phyloP scores from a whole-genome alignment of 2,113 vertebrate species.

The Myotis lucifugus region DNA sequence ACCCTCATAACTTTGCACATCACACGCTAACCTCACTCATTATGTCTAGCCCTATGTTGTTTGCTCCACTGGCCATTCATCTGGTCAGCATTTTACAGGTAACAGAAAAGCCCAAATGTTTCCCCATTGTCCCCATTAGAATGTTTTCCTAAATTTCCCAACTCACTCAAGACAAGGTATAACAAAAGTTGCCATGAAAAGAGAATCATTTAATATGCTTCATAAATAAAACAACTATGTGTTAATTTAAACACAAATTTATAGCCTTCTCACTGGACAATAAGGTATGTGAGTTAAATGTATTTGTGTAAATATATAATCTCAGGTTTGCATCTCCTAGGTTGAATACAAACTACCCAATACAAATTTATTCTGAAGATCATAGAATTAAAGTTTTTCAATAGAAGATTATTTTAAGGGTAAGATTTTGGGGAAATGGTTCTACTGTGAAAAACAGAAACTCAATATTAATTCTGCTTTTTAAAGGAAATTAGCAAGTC shows the following conservation, averaged over 20 bases:
- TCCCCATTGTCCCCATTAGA: neutral
- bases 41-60: neutral
- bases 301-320: neutral
- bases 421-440: neutral
- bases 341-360: neutral
- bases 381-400: neutral
- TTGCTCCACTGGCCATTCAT: neutral
- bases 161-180: neutral
- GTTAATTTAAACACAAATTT: neutral
- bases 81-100: neutral
- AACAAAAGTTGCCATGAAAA: neutral
- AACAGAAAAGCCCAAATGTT: neutral
- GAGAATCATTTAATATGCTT: neutral
- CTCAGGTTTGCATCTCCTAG: neutral
- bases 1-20: neutral
- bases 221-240: neutral
- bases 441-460: neutral
- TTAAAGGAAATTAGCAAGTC: neutral
- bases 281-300: neutral
- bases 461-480: neutral
- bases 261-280: neutral
- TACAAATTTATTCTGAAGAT: neutral
- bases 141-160: neutral
- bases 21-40: neutral
- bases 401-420: neutral